Evolutionary conservation across 2,888 invertebrate species (phyloP).

Genomic region (Pristionchus maxplancki): DNA sequence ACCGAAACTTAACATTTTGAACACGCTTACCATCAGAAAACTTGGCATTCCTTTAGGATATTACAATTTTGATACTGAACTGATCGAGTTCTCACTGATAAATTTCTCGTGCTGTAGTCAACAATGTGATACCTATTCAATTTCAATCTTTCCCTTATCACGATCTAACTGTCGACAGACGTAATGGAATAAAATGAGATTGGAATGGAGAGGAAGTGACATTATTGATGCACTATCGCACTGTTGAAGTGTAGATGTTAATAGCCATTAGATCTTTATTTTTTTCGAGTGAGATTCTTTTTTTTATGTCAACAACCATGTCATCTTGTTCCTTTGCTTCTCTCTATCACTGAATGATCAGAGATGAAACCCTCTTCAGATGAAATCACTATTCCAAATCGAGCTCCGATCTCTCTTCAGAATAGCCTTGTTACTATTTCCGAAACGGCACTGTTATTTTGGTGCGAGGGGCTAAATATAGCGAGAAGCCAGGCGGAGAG

Average conservation of each 20-base stretch:
- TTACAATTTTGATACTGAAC: neutral
- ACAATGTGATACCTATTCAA: neutral
- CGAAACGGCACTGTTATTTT: neutral
- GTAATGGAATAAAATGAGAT: neutral
- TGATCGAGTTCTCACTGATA: neutral
- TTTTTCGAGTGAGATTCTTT: neutral
- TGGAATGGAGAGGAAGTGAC: neutral
- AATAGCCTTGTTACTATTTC: conserved; percentile 26
- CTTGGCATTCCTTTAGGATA: neutral
- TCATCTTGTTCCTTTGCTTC: neutral
- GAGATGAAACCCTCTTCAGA: neutral
- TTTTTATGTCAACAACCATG: neutral
- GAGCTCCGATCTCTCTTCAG: neutral
- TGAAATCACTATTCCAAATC: neutral
- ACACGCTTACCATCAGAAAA: neutral
- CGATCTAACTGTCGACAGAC: neutral
- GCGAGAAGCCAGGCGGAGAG: neutral
- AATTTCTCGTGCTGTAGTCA: neutral
- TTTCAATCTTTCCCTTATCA: neutral
- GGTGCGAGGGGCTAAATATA: neutral
- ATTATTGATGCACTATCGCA: too few species aligned
- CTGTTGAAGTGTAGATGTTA: too few species aligned
- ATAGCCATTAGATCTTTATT: too few species aligned
- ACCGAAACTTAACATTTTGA: neutral
- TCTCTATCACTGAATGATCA: neutral